Conservation (phyloP, 2,797 vertebrate species). For the Siniperca obscura region DNA sequence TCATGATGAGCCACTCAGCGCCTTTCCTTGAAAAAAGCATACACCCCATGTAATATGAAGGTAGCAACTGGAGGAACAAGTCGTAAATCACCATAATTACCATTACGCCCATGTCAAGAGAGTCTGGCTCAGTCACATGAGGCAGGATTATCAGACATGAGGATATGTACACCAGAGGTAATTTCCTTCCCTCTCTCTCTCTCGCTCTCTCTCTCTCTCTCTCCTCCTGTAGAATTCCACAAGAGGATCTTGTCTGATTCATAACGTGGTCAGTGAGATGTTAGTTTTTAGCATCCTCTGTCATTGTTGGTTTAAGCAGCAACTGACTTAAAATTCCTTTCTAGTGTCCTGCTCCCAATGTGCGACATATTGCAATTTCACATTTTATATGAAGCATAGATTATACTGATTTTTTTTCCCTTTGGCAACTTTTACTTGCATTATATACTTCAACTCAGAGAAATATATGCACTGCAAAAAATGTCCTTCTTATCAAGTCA, state of each 20-base stretch:
- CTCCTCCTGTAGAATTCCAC: constrained; percentile 43
- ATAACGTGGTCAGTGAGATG: constrained; percentile 32
- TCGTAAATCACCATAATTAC: constrained; percentile 78
- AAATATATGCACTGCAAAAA: too few relatives aligned
- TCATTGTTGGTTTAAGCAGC: not conserved
- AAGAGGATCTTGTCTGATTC: constrained; percentile 50
- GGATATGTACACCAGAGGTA: constrained; percentile 68
- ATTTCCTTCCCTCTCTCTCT: constrained; percentile 30
- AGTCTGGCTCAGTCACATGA: constrained; percentile 64
- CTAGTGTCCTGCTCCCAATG: not conserved
- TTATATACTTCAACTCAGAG: not conserved
- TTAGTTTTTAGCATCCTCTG: constrained; percentile 23
- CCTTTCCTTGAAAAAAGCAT: constrained; percentile 25
- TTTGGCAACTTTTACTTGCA: not conserved
- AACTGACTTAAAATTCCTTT: constrained; percentile 16
- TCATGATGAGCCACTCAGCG: constrained; percentile 36
- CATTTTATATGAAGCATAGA: not conserved
- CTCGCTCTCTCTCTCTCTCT: not conserved
- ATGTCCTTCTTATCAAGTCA: too few relatives aligned
- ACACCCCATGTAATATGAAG: constrained; percentile 50
- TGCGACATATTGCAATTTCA: not conserved
- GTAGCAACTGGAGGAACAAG: constrained; percentile 68
- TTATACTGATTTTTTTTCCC: not conserved
- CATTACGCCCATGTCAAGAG: constrained; percentile 68
- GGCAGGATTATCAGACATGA: constrained; percentile 63